Conservation (phyloP, 2,797 vertebrate genomes). For the Diplodus sargus region DNA sequence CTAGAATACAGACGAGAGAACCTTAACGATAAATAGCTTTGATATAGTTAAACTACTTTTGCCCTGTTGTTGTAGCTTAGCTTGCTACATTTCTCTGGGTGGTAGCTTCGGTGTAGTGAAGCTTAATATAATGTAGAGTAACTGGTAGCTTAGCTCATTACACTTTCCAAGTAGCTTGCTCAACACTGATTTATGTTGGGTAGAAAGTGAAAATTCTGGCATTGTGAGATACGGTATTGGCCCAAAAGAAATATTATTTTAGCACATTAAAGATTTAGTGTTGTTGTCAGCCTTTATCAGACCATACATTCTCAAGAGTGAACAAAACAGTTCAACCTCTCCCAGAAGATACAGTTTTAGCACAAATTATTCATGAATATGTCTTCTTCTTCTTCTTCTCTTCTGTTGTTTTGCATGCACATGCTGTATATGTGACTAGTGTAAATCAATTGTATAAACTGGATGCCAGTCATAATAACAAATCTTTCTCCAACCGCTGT, state of each 20-base stretch:
- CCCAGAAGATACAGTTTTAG: background rate
- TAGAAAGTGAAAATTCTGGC: background rate
- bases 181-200: background rate
- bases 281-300: background rate
- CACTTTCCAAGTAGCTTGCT: too few species aligned
- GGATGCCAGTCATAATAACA: background rate
- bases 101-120: too few species aligned
- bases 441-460: background rate
- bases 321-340: background rate
- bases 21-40: too few species aligned
- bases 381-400: background rate
- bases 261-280: background rate
- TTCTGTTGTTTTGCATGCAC: background rate
- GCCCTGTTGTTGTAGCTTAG: too few species aligned
- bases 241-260: background rate
- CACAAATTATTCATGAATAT: background rate
- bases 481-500: background rate
- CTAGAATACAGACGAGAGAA: too few species aligned
- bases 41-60: too few species aligned
- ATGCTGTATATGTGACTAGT: background rate
- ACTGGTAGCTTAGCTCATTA: too few species aligned
- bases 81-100: too few species aligned
- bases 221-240: background rate
- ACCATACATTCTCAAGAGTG: background rate
- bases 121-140: too few species aligned